Evolutionary conservation across 2,888 invertebrate species (phyloP), one percentile per base, ranked within the genome.

Genomic region (Thysanoteuthis rhombus): DNA sequence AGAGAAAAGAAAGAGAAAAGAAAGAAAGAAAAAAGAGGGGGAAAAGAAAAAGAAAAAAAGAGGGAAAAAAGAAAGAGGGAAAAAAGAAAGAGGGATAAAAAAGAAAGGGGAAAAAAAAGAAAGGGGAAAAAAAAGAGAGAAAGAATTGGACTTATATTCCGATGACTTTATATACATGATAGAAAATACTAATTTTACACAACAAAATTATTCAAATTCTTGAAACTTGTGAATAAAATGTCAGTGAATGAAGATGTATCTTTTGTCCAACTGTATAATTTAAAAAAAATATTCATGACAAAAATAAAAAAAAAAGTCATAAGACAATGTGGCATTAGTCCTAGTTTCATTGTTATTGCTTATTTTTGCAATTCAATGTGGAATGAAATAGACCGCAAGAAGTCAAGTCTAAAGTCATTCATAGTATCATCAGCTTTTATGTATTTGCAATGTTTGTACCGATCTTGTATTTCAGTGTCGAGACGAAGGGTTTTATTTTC

Each of bases 41-140:
- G 75, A 92, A 52, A 92, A 40, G 58, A 42, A 58, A 58, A 93
- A 42, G 39, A 38, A 58, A 39, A 52, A 40, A 40, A 38, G 38
- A 75, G 58, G 38, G 32, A 40, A 93, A 39, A 42, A 28, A 58
- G 58, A 92, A 47, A 91, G 91, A 38, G 92, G 52, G 52, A 93
- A 58, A 91, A 38, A 52, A 92, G 52, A 52, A 93, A 58, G 45
- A 92, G 52, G 93, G 45, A 47, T 19, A 45, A 90, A 58, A n/a
- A 45, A 92, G 93, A 93, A 90, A 89, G 90, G 89, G 47, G 89
- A 39, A 90, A 47, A 90, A 89, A 93, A 45, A 90, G 93, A 93
- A 40, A 90, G n/a, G n/a, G n/a, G 10, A 36, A 89, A 75, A 89
- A 42, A 36, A 40, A 40, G 52, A 28, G 36, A 93, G 52, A 45